A percentile compares a stretch with the other conserved stretches of the same genome.
These are phyloP conservation scores for Planococcus citri DNA, from an alignment of 1,140 invertebrate species.

Conservation along the genomic window DNA sequence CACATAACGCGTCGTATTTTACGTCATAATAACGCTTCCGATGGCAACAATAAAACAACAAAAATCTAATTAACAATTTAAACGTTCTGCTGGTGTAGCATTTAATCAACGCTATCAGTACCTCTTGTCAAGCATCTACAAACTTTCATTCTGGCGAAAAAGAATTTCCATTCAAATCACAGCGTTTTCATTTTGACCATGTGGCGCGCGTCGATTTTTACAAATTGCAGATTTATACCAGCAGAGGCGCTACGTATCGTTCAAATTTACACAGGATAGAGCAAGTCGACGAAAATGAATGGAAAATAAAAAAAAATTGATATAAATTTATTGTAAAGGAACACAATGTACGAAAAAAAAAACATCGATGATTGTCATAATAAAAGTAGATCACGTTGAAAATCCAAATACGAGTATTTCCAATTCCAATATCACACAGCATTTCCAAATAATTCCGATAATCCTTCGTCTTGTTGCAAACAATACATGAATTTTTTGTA, in stretches of 20 bases:
- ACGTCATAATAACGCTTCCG: background rate
- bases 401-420: background rate
- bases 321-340: too few species aligned
- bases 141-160: background rate
- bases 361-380: too few species aligned
- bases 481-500: constrained; percentile 8
- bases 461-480: background rate
- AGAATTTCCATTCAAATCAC: background rate
- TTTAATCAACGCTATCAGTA: background rate
- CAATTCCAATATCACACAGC: background rate
- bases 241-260: background rate
- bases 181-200: background rate
- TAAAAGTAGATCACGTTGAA: too few species aligned
- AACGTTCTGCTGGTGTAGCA: background rate
- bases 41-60: background rate
- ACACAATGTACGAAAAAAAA: too few species aligned
- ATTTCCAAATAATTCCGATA: constrained; percentile 4
- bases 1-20: background rate
- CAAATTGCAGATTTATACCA: background rate
- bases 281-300: too few species aligned
- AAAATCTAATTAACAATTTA: constrained; percentile 4
- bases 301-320: too few species aligned
- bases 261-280: too few species aligned
- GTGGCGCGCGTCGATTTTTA: background rate
- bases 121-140: background rate